Conservation (phyloP, 2,888 invertebrate genomes). For the Spisula subtruncata region DNA sequence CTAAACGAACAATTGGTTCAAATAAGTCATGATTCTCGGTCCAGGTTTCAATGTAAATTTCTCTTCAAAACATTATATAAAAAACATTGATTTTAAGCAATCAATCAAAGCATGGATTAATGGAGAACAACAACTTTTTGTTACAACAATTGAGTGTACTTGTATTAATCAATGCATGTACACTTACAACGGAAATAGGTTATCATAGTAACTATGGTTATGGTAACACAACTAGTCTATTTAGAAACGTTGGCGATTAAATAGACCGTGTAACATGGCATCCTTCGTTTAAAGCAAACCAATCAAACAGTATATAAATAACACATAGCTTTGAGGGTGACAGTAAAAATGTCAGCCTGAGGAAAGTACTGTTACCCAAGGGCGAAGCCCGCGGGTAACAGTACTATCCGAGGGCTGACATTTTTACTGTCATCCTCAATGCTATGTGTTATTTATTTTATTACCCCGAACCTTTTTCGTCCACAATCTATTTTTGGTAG, state of each 20-base stretch:
- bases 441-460: too few species aligned
- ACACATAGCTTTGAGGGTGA: too few species aligned
- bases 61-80: too few species aligned
- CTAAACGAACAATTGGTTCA: background rate
- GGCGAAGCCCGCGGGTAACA: too few species aligned
- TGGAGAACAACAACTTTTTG: background rate
- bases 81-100: background rate
- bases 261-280: background rate
- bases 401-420: too few species aligned
- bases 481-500: too few species aligned
- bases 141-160: background rate
- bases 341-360: too few species aligned
- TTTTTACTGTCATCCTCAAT: too few species aligned
- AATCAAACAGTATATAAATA: too few species aligned
- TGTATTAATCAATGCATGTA: background rate
- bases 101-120: background rate
- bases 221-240: background rate
- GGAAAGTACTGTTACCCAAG: too few species aligned
- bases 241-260: background rate
- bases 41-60: background rate
- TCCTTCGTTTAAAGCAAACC: background rate
- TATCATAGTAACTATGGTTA: background rate
- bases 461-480: too few species aligned
- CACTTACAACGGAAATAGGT: constrained; percentile 4
- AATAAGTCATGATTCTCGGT: background rate